phyloP scores from a whole-genome alignment of 2,888 invertebrate species.

The Ditylenchus weischeri region DNA sequence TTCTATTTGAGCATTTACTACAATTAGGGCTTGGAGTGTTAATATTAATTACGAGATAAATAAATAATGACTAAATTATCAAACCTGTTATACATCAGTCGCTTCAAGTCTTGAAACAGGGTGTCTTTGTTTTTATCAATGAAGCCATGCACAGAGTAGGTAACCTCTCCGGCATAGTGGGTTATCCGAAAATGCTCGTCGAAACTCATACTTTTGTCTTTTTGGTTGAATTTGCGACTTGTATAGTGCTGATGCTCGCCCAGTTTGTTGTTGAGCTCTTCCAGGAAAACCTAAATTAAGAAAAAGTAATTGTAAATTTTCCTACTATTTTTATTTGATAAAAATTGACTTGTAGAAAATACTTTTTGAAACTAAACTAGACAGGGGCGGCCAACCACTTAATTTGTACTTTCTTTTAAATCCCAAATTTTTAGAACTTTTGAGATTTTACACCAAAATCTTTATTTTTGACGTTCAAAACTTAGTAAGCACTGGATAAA shows the following conservation, averaged over 20 bases:
- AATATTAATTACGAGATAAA: neutral
- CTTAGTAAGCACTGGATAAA: too few species aligned
- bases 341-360: too few species aligned
- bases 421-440: too few species aligned
- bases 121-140: conserved; percentile 96
- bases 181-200: conserved; percentile 65
- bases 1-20: too few species aligned
- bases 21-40: too few species aligned
- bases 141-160: conserved; percentile 83
- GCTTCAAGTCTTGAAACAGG: conserved; percentile 91
- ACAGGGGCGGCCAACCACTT: too few species aligned
- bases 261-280: conserved; percentile 86
- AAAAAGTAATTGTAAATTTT: neutral
- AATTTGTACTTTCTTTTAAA: too few species aligned
- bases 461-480: too few species aligned
- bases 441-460: too few species aligned
- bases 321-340: too few species aligned
- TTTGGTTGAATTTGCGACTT: conserved; percentile 69
- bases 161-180: conserved; percentile 95
- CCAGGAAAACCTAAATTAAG: conserved; percentile 71
- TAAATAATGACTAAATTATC: neutral
- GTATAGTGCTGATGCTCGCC: conserved; percentile 82
- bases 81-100: conserved; percentile 75
- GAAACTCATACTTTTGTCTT: conserved; percentile 63
- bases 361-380: too few species aligned